Evolutionary conservation across 2,797 vertebrate genomes (phyloP), one percentile per base, ranked within the genome.

Genomic region (Molossus alvarezi): DNA sequence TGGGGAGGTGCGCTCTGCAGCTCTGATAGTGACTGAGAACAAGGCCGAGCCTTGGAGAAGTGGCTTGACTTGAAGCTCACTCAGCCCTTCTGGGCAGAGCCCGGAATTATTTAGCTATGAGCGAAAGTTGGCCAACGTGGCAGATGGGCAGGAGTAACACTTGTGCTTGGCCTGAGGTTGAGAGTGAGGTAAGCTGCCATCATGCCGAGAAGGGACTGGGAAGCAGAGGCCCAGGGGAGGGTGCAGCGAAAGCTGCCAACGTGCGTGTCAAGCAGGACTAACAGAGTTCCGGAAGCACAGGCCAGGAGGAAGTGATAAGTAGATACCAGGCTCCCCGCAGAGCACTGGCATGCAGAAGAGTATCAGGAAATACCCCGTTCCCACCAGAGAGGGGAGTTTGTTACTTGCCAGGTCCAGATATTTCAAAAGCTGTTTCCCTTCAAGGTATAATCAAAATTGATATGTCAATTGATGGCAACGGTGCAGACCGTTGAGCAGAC

Each of bases 251-350:
- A 64, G 80, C 80, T 96, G 97, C 97, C 91, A 93, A 89, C 67
- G 77, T 65, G 77, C 4, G 0, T 37, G 80, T 75, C n/a, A 85
- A 65, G 92, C 62, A 73, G 91, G 84, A 58, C 91, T 88, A 65
- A 71, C 62, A 18, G 91, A 82, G 90, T 51, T 94, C 81, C 88
- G 80, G 69, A 27, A 87, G 86, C 90, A 69, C 1, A 82, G 62
- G 95, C 95, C 89, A 92, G 95, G 84, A 90, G 69, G 82, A 94
- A 95, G 95, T 65, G 93, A 29, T 96, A 94, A 97, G 93, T 60
- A 94, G 90, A 97, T 95, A 95, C 95, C 82, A 81, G 93, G 33
- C 90, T 96, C 75, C 96, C 97, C 41, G 75, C 71, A 87, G 97
- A 94, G 76, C 37, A 1, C 87, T 97, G 97, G 97, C 95, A 71